Evolutionary conservation across 2,113 vertebrate genomes (phyloP), one percentile per base, ranked within the genome.

Genomic region (Copsychus sechellarum): DNA sequence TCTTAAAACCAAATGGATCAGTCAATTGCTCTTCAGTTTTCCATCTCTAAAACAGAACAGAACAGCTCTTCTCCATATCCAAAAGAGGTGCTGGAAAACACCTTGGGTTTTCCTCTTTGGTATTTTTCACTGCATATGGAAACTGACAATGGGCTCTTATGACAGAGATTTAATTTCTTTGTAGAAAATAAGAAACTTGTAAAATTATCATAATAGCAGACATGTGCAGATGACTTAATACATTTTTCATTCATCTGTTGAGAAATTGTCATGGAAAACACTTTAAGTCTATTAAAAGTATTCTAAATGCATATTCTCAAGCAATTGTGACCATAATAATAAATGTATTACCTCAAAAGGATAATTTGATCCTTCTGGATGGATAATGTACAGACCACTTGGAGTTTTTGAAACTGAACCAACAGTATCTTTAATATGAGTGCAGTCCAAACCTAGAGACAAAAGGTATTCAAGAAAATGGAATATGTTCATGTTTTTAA

Each of bases 321-420:
- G 57, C 5, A 90, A 87, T 38, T 73, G 33, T 79, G 33, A 64
- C 65, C 51, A 80, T 67, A 93, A 50, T 95, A 81, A 65, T 40
- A 76, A 92, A 74, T 72, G 13, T 80, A 58, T 96, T 98, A 99
- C 99, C 99, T 99, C 99, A 98, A 99, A 99, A 58, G 98, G 97
- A 62, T 98, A 98, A 95, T 98, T 98, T n/a, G 98, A 98, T 61
- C 98, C 98, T 96, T 99, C 98, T 66, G 99, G 99, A 60, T 99
- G 98, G 81, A 99, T 98, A 79, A 99, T 98, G 73, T 99, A 99
- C 86, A 99, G 98, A n/a, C 99, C 99, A 94, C 98, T 99, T 81
- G 99, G 99, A 93, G 98, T 99, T 98, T 98, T 99, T 88, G 98
- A 98, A 90, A 99, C 98, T 17, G 97, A 98, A 79, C 98, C 87